Evolutionary conservation across 2,888 invertebrate species (phyloP).

Genomic region (Xylocampa areola): DNA sequence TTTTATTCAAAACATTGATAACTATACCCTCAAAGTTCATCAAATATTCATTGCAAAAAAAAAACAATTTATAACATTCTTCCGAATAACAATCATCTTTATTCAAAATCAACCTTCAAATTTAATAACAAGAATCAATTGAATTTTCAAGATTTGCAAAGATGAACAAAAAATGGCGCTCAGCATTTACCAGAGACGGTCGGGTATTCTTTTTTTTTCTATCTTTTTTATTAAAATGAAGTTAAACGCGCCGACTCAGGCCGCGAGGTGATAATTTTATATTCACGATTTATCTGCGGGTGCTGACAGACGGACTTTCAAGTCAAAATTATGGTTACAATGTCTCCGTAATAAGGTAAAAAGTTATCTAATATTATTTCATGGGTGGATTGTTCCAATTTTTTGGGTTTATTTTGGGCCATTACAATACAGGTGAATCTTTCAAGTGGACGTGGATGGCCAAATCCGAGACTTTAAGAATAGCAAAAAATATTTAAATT

Average conservation of each 20-base stretch:
- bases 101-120: constrained; percentile 52
- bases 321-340: constrained; percentile 60
- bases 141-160: constrained; percentile 68
- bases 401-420: constrained; percentile 43
- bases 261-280: constrained; percentile 84
- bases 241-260: constrained; percentile 80
- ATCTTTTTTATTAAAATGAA: constrained; percentile 83
- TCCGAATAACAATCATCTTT: constrained; percentile 41
- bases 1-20: too few species aligned
- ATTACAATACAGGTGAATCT: too few species aligned
- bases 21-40: background rate
- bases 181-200: constrained; percentile 66
- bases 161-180: constrained; percentile 59
- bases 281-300: constrained; percentile 72
- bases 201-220: constrained; percentile 70
- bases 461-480: too few species aligned
- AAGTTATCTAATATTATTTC: constrained; percentile 55
- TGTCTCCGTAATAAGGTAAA: constrained; percentile 44
- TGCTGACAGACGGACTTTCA: constrained; percentile 60
- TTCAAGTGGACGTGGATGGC: too few species aligned
- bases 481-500: too few species aligned
- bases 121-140: constrained; percentile 67
- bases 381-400: constrained; percentile 26
- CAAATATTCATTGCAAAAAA: background rate
- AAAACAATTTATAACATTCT: constrained; percentile 9